phyloP scores from a whole-genome alignment of 2,113 vertebrate genomes.

The Ciconia maguari region DNA sequence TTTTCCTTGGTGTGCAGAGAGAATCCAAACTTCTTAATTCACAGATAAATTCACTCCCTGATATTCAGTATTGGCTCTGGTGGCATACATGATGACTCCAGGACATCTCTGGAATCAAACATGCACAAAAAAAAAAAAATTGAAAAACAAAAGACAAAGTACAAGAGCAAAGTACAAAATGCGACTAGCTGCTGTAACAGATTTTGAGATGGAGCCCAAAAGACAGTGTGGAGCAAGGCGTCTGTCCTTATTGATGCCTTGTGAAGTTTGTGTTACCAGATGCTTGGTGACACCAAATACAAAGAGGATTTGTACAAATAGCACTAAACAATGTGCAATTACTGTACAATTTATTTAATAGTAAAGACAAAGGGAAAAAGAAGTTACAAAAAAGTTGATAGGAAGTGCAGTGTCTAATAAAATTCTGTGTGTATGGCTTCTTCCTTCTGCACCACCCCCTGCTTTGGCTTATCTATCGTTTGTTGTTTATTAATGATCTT shows the following conservation, averaged over 20 bases:
- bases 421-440: neutral
- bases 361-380: neutral
- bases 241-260: neutral
- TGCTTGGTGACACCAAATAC: neutral
- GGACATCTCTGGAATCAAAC: neutral
- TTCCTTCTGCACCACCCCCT: fast-evolving
- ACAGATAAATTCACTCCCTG: neutral
- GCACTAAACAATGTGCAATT: neutral
- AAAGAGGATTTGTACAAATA: neutral
- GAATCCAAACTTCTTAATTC: neutral
- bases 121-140: neutral
- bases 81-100: neutral
- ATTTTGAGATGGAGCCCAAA: neutral
- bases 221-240: neutral
- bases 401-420: neutral
- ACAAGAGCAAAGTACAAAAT: neutral
- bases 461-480: neutral
- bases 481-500: neutral
- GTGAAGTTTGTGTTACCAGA: neutral
- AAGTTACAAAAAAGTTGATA: neutral
- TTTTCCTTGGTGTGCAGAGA: neutral
- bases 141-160: neutral
- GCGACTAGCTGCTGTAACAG: neutral
- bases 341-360: neutral
- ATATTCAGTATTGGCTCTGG: neutral